phyloP scores from a whole-genome alignment of 2,888 invertebrate genomes.

The Hofmannophila pseudospretella region DNA sequence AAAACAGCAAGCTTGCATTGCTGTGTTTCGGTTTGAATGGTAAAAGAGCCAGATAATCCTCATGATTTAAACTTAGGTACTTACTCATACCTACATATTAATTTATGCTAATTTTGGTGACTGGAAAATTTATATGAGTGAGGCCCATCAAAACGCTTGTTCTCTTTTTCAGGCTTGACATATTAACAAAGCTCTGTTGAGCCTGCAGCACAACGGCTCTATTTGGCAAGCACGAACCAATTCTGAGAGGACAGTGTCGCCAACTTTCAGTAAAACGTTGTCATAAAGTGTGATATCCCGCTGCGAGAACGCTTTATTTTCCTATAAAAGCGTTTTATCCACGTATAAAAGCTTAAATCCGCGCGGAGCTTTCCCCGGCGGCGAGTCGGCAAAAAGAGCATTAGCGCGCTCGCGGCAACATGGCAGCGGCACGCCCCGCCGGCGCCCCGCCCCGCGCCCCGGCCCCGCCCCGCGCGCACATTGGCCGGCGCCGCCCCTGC shows the following conservation, averaged over 20 bases:
- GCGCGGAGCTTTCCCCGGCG: conserved; percentile 73
- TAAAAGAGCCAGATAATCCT: no score
- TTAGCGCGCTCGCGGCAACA: conserved; percentile 43
- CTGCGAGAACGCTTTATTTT: conserved; percentile 75
- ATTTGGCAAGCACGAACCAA: conserved; percentile 61
- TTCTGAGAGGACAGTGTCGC: conserved; percentile 63
- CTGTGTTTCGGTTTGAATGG: no score
- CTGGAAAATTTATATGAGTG: no score
- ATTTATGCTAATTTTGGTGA: no score
- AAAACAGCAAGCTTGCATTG: no score
- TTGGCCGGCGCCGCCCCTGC: conserved; percentile 40
- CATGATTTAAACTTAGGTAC: no score
- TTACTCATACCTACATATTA: no score
- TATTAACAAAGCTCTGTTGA: conserved; percentile 7
- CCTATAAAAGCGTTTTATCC: conserved; percentile 77
- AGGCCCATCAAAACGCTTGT: no score
- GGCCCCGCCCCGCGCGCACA: conserved; percentile 25
- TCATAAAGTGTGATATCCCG: conserved; percentile 74
- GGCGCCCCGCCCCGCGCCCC: conserved; percentile 16
- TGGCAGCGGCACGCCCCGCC: conserved; percentile 27
- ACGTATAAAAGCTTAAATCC: conserved; percentile 78
- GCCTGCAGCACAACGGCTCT: conserved; percentile 41
- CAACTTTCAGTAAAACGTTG: conserved; percentile 71
- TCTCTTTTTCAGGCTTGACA: no score
- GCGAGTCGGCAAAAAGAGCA: conserved; percentile 71